These are phyloP conservation scores for Harpagifer antarcticus DNA, from an alignment of 2,797 vertebrate species.

Conservation along the genomic window DNA sequence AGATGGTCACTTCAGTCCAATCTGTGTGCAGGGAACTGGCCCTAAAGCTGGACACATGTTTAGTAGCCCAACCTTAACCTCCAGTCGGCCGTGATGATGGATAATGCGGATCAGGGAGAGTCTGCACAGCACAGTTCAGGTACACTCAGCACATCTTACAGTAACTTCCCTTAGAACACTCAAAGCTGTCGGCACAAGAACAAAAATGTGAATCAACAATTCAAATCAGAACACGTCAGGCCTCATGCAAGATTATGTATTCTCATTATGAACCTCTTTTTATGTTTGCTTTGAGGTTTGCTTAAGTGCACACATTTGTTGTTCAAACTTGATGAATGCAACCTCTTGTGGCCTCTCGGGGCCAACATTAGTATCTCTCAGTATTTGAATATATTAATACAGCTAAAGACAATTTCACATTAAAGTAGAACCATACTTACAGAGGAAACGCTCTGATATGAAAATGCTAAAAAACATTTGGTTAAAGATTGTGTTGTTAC, in stretches of 20 bases:
- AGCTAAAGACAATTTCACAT: too few species aligned
- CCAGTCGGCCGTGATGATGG: background rate
- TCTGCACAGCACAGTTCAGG: slow-evolving; percentile 5
- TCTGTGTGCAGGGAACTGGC: background rate
- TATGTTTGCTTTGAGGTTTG: background rate
- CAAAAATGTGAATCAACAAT: background rate
- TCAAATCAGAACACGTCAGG: background rate
- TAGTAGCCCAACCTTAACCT: background rate
- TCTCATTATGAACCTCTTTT: background rate
- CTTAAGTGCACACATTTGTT: background rate
- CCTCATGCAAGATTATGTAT: slow-evolving; percentile 8
- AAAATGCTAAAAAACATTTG: too few species aligned
- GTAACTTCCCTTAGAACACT: background rate
- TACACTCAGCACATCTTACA: background rate
- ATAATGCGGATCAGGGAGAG: background rate
- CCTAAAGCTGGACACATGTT: background rate
- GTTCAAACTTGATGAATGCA: too few species aligned
- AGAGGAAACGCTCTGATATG: too few species aligned
- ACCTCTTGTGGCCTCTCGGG: background rate
- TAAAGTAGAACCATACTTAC: too few species aligned
- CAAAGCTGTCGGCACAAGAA: background rate
- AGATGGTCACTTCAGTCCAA: background rate
- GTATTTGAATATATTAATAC: too few species aligned
- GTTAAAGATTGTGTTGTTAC: too few species aligned
- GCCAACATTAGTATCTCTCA: background rate